These are phyloP conservation scores for Bembecia ichneumoniformis DNA, from an alignment of 2,888 invertebrate genomes.

Conservation along the genomic window DNA sequence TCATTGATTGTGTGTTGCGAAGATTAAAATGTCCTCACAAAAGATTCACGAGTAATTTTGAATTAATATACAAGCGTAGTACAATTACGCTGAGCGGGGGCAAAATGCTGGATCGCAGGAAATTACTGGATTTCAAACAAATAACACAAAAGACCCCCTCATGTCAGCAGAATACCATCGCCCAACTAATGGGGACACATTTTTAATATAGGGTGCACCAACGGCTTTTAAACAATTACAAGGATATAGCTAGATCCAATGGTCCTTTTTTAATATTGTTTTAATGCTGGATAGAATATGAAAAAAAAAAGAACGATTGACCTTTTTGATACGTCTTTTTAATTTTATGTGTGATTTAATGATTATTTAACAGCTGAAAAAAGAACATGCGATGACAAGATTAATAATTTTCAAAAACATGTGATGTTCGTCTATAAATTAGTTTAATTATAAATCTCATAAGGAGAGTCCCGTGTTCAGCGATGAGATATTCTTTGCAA, in stretches of 20 bases:
- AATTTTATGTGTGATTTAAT: too few relatives aligned
- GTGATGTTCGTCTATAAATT: too few relatives aligned
- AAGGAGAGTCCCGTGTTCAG: too few relatives aligned
- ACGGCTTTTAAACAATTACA: slow-evolving; percentile 46
- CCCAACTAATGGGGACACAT: slow-evolving; percentile 55
- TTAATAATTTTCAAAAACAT: too few relatives aligned
- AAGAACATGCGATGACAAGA: too few relatives aligned
- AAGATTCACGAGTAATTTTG: slow-evolving; percentile 43
- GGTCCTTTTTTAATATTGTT: too few relatives aligned
- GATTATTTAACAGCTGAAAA: too few relatives aligned
- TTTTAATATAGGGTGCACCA: slow-evolving; percentile 58
- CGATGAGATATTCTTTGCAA: too few relatives aligned
- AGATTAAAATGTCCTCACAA: slow-evolving; percentile 59
- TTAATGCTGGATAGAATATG: too few relatives aligned
- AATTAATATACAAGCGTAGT: slow-evolving; percentile 41
- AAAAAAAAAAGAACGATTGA: too few relatives aligned
- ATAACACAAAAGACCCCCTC: slow-evolving; percentile 47
- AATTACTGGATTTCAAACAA: slow-evolving; percentile 65
- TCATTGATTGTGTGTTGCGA: slow-evolving; percentile 1
- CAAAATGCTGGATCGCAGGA: slow-evolving; percentile 59
- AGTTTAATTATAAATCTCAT: too few relatives aligned
- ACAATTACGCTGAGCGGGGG: slow-evolving; percentile 51
- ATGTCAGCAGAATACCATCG: slow-evolving; percentile 30
- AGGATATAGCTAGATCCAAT: background rate
- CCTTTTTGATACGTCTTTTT: too few relatives aligned